Conservation (phyloP, 2,888 invertebrate species). For the Harpalus rufipes region DNA sequence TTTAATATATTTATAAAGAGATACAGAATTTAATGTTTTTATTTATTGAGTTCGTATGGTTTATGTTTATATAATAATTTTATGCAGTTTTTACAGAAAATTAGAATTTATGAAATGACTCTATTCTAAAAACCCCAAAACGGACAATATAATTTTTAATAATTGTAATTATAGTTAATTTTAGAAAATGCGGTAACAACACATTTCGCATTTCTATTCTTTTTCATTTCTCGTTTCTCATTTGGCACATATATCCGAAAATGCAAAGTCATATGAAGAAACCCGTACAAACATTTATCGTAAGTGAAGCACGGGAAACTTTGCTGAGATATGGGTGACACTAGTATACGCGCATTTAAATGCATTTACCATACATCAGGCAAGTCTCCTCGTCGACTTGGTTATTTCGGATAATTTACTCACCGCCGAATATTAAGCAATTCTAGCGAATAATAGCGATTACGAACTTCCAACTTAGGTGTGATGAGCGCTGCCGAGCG, state of each 20-base stretch:
- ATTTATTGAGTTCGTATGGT: too few species aligned
- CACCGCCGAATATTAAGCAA: slow-evolving; percentile 52
- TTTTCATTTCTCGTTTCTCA: background rate
- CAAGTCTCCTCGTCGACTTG: slow-evolving; percentile 27
- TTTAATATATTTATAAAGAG: too few species aligned
- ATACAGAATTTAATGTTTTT: too few species aligned
- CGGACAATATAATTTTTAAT: too few species aligned
- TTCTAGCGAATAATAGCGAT: slow-evolving; percentile 55
- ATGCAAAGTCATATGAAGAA: background rate
- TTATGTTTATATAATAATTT: too few species aligned
- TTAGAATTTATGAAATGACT: too few species aligned
- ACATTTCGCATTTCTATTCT: background rate
- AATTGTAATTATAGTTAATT: too few species aligned
- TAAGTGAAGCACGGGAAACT: background rate
- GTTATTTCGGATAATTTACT: slow-evolving; percentile 50
- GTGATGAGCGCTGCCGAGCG: slow-evolving; percentile 24
- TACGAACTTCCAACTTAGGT: slow-evolving; percentile 52
- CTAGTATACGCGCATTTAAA: slow-evolving; percentile 15
- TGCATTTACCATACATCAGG: slow-evolving; percentile 48
- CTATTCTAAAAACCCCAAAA: too few species aligned
- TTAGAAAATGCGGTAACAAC: too few species aligned
- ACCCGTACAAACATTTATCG: background rate
- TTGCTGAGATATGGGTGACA: background rate
- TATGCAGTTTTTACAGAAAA: too few species aligned
- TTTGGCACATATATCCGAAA: background rate